These are phyloP conservation scores for Oxyura jamaicensis DNA, from an alignment of 2,113 vertebrate genomes.

Conservation along the genomic window DNA sequence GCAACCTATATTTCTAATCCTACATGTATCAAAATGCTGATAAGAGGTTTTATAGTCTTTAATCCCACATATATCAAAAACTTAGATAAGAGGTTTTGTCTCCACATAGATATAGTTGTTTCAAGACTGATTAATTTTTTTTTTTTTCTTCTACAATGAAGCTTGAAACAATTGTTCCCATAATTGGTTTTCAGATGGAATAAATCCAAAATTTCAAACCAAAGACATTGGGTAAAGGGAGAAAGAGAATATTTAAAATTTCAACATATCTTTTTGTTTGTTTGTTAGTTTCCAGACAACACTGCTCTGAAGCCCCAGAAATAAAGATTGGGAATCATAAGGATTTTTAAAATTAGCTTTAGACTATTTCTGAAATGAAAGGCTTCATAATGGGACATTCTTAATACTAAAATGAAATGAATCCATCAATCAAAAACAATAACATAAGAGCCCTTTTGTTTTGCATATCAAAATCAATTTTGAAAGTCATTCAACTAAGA, in stretches of 20 bases:
- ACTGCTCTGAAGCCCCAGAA: neutral
- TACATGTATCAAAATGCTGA: neutral
- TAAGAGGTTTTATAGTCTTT: neutral
- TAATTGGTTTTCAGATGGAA: neutral
- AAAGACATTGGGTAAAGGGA: neutral
- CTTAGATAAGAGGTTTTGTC: neutral
- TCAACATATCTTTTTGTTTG: neutral
- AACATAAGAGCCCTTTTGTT: neutral
- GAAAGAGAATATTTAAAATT: neutral
- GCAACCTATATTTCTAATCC: constrained; percentile 12
- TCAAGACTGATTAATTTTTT: neutral
- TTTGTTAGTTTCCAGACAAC: neutral
- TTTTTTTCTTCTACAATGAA: neutral
- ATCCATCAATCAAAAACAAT: neutral
- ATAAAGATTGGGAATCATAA: neutral
- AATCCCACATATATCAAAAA: neutral
- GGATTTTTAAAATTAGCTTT: neutral
- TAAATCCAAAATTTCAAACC: neutral
- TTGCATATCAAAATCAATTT: neutral
- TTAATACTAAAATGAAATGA: neutral
- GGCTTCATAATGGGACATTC: neutral
- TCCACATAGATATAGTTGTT: neutral
- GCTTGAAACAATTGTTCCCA: neutral
- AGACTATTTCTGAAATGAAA: neutral
- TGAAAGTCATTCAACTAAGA: neutral